Base-by-base conservation (phyloP, 1,140 invertebrate species). In the Phocides pigmalion region DNA sequence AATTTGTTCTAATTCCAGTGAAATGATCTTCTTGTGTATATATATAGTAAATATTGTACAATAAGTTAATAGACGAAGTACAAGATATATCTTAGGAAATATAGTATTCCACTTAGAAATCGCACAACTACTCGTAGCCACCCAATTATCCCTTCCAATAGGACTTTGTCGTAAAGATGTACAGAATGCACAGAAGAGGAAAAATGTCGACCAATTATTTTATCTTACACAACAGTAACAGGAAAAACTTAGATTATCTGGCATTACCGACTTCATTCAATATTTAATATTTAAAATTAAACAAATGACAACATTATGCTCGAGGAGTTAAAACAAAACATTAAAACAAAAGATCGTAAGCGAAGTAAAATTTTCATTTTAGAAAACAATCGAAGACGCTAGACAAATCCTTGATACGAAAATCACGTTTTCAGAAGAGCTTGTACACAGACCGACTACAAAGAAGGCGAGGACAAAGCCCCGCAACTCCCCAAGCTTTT, bases 391-490 rank as follows among this genome's bases (percentile, higher is more conserved):
- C 11, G 16, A 47, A 22, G 37, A 20, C 19, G 20, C 37, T 42
- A 22, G 19, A 49, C 58, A 51, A 59, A 15, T 16, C 44, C 59
- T 59, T 66, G 62, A 66, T 61, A 70, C 15, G 16, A 59, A 58
- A 42, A 61, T 53, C 54, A 70, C 49, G 65, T 61, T 67, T 62
- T 56, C 53, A 47, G 63, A 67, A 56, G 12, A 35, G 14, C 19
- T 17, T 6, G 22, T 25, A 47, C 44, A 51, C 53, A 46, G 12
- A 41, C 35, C 37, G 42, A 32, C 17, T 68, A 58, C 39, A 66
- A 66, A 70, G 63, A 53, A 58, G 64, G 41, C 51, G 42, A 47
- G 47, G 58, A 62, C 17, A 28, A 58, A 64, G 22, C 53, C 49
- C 59, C 28, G 17, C 15, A 39, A 50, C 35, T 46, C 20, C 54